Base-by-base conservation (phyloP, 2,888 invertebrate genomes). In the Adela reaumurella region DNA sequence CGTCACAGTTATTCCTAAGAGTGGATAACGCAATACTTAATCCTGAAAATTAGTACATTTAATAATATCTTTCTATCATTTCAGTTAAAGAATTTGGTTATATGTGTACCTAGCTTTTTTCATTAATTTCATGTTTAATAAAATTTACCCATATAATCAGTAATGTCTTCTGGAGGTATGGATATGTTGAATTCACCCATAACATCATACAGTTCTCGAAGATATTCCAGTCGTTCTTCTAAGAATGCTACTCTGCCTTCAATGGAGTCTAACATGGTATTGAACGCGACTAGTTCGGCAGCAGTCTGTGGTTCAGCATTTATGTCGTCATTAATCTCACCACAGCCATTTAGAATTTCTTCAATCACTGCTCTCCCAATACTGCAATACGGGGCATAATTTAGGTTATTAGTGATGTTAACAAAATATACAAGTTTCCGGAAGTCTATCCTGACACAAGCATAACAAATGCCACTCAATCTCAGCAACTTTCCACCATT, bases 191-290 rank as follows among this genome's bases (percentile, higher is more conserved):
- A 94, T 61, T 91, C 88, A 50, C 92, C 90, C 72, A 92, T 90
- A 3, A 94, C 81, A 54, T 93, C 89, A 62, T 93, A 90, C 50
- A 93, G 69, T 59, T 94, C 92, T 55, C 91, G 88, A 5, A 90
- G 84, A 62, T 93, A 90, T 61, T 92, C 90, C 4, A 92, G 73
- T 24, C 86, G 82, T 45, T 82, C 74, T 61, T 93, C 92, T 59
- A 95, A 81, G 19, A 72, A 73, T 19, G 86, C 86, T 48, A 93
- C 83, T 60, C 86, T 81, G 2, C 76, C 63, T 54, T 86, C 84
- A 11, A 88, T 74, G 3, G 83, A 81, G 50, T 92, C 88, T 46
- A 92, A 62, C 70, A 90, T 86, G 45, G 78, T 82, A 50, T 92
- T 82, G 58, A 84, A 89, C 14, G 82, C 82, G 0, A 91, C 90